Evolutionary conservation across 2,113 vertebrate species (phyloP).

Genomic region (Callipepla squamata): DNA sequence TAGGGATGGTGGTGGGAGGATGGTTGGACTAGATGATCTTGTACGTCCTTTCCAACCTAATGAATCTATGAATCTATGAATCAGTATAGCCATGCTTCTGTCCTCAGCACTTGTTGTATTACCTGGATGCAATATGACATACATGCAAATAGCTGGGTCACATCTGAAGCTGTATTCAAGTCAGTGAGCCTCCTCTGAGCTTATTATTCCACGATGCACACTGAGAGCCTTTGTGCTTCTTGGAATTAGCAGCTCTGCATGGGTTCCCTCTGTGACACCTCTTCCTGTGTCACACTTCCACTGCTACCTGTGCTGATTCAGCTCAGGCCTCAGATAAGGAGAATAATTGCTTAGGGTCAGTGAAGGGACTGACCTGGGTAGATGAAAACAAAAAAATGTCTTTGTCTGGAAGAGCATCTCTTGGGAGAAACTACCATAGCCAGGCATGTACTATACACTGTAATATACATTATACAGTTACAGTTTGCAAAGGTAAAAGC

Average conservation of each 20-base stretch:
- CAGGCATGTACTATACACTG: accelerated
- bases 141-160: neutral
- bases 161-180: neutral
- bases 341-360: neutral
- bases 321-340: neutral
- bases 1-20: no score
- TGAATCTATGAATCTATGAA: no score
- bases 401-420: neutral
- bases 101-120: neutral
- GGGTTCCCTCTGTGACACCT: neutral
- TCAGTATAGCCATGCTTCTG: neutral
- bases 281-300: neutral
- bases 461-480: accelerated
- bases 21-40: no score
- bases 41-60: no score
- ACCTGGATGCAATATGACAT: neutral
- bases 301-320: neutral
- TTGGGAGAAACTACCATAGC: neutral
- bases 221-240: neutral
- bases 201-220: neutral
- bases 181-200: neutral
- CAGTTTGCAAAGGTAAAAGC: neutral
- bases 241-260: neutral
- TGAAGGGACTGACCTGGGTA: neutral
- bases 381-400: neutral